Base-by-base conservation (phyloP, 2,113 vertebrate genomes). In the Odocoileus virginianus region DNA sequence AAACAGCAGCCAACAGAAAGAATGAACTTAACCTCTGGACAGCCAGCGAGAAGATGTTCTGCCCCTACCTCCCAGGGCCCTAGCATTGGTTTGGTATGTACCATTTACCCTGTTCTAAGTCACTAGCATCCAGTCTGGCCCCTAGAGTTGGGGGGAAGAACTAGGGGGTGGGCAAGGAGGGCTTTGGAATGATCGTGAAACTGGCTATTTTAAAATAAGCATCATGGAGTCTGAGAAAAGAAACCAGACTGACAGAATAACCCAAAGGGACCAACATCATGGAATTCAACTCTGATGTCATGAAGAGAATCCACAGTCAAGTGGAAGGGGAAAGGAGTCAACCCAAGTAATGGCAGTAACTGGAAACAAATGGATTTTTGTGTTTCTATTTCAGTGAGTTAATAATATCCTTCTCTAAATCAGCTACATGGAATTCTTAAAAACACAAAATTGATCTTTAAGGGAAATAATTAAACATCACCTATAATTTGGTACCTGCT, bases 381-480 rank as follows among this genome's bases (percentile, higher is more conserved):
- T 76, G 28, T 90, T 96, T 94, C 54, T 55, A 15, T 92, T 87
- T 58, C 23, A 74, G 61, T 14, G 52, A 76, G 10, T 52, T 92
- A 23, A 64, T 67, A 36, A 57, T 67, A 43, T 15, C 83, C 50
- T 79, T 87, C 47, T 33, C 64, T 52, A 67, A 87, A 64, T 85
- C 33, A 11, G 9, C 25, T 61, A 33, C 27, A 45, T 28, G 50
- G 3, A 23, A 45, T 67, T 84, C 60, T 89, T 58, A 33, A 60
- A 97, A 91, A 78, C 36, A 50, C 19, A 30, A 87, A 89, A 83
- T 50, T 4, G 21, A 40, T 11, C 57, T 74, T 84, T 40, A 82
- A 95, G 95, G n/a, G 5, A 78, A 52, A 91, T 33, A n/a, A 87
- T 40, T 58, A 79, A 71, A 61, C 8, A 40, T 64, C 12, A 15